Evolutionary conservation across 2,888 invertebrate species (phyloP).

Genomic region (Synanthedon myopaeformis): DNA sequence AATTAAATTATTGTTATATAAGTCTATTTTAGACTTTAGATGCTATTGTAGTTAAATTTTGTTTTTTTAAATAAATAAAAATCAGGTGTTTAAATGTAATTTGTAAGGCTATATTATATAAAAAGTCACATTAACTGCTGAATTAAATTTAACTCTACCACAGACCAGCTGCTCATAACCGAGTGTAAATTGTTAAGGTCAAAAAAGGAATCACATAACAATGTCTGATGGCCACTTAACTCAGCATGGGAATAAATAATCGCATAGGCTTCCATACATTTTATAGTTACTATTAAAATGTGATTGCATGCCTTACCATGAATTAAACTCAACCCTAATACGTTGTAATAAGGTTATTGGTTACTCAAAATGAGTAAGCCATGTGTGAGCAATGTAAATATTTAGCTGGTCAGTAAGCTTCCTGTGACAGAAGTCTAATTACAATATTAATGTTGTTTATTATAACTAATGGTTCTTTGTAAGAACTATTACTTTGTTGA

Average conservation of each 20-base stretch:
- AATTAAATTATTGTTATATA: no score
- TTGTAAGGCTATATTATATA: no score
- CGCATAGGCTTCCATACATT: not conserved
- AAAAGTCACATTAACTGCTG: no score
- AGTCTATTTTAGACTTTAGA: no score
- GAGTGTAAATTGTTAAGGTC: not conserved
- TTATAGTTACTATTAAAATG: not conserved
- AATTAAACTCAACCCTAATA: not conserved
- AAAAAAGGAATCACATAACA: slow-evolving; percentile 32
- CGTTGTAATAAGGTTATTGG: not conserved
- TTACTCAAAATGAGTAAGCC: not conserved
- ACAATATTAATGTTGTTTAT: not conserved
- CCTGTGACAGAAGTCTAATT: not conserved
- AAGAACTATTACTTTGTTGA: not conserved
- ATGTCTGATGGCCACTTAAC: slow-evolving; percentile 41
- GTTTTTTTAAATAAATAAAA: no score
- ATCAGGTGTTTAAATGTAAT: no score
- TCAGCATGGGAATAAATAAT: slow-evolving; percentile 20
- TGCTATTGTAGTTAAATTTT: no score
- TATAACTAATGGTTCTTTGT: not conserved
- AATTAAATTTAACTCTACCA: no score
- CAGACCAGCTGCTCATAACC: not conserved
- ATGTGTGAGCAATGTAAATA: not conserved
- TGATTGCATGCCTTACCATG: not conserved
- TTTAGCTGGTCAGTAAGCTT: not conserved